These are phyloP conservation scores for Drosophila ustulata DNA, from an alignment of 2,888 invertebrate species.

Conservation along the genomic window DNA sequence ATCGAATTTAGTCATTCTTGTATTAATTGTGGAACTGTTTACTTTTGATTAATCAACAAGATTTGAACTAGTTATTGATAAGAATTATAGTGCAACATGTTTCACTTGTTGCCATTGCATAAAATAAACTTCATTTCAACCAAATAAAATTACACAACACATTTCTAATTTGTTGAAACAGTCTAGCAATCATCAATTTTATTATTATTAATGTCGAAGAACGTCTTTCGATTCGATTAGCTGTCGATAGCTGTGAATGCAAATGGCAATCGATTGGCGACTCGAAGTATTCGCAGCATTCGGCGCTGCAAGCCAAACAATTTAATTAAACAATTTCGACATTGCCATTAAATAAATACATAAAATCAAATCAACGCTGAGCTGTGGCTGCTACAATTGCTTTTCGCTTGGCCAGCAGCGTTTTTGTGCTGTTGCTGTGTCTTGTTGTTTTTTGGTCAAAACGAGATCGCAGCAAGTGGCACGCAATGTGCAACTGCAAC, in stretches of 20 bases:
- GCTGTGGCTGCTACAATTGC: constrained; percentile 45
- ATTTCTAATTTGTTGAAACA: too few relatives aligned
- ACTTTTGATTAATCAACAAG: too few relatives aligned
- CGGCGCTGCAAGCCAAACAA: constrained; percentile 48
- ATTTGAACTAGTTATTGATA: too few relatives aligned
- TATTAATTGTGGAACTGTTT: too few relatives aligned
- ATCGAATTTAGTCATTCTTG: too few relatives aligned
- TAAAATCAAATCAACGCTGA: constrained; percentile 52
- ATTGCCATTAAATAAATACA: constrained; percentile 52
- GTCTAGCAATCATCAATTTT: too few relatives aligned
- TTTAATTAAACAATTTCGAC: constrained; percentile 74
- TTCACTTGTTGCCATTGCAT: too few relatives aligned
- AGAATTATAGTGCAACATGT: too few relatives aligned
- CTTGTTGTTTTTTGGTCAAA: constrained; percentile 62
- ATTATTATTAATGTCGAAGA: too few relatives aligned
- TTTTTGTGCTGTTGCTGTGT: background rate
- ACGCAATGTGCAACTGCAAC: constrained; percentile 64
- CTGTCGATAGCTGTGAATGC: constrained; percentile 2
- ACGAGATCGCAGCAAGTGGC: constrained; percentile 78
- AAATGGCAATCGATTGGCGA: constrained; percentile 12
- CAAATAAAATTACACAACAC: too few relatives aligned
- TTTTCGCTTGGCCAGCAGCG: constrained; percentile 54
- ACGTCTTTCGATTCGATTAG: too few relatives aligned
- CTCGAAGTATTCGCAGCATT: constrained; percentile 30
- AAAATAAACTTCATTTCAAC: too few relatives aligned